phyloP scores from a whole-genome alignment of 2,797 vertebrate species.

The Halcyon chelicuti region DNA sequence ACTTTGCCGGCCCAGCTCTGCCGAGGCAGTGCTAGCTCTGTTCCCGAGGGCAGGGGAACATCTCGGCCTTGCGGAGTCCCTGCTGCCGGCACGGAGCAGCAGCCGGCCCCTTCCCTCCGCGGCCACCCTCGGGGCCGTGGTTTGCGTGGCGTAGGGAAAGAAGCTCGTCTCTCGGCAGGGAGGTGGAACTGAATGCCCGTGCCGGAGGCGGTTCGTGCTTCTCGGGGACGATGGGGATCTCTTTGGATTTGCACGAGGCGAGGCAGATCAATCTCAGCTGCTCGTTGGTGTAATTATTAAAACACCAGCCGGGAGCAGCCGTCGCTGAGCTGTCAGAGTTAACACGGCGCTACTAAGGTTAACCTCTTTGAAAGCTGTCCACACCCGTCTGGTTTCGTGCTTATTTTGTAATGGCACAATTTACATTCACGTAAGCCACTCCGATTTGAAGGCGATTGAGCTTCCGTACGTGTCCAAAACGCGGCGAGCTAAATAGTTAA shows the following conservation, averaged over 20 bases:
- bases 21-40: background rate
- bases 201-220: background rate
- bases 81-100: background rate
- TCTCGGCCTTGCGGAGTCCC: background rate
- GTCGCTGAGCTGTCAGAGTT: background rate
- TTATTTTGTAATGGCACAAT: background rate
- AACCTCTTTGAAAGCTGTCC: background rate
- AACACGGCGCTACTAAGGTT: background rate
- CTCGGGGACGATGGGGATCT: background rate
- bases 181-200: background rate
- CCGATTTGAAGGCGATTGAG: background rate
- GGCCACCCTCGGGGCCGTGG: background rate
- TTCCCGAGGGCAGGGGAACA: background rate
- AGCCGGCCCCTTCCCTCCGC: background rate
- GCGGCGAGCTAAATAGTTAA: constrained; percentile 27
- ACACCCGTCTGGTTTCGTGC: background rate
- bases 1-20: background rate
- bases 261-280: background rate
- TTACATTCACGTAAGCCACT: background rate
- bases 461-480: background rate
- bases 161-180: background rate
- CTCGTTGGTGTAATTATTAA: background rate
- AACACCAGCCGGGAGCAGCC: background rate
- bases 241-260: background rate
- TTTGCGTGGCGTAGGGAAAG: background rate